These are phyloP conservation scores for Orthonyx spaldingii DNA, from an alignment of 2,113 vertebrate species.

Conservation along the genomic window DNA sequence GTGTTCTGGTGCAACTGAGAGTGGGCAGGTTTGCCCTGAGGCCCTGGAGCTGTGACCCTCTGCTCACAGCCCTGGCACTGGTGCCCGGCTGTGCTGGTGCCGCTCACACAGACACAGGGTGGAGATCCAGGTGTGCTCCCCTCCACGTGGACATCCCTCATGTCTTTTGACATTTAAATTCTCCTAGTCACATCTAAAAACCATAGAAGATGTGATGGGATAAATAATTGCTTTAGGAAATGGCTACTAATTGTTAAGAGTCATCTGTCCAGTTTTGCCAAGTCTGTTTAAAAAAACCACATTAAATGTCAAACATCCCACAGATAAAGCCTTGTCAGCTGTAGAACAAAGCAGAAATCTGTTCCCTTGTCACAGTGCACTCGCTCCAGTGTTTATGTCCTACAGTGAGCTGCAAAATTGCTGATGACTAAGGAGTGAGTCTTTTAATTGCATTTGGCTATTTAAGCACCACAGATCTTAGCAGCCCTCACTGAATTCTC, in stretches of 20 bases:
- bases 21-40: neutral
- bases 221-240: neutral
- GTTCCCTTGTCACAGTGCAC: constrained; percentile 34
- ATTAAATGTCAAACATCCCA: neutral
- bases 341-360: constrained; percentile 21
- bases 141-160: neutral
- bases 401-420: neutral
- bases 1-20: neutral
- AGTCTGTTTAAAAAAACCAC: neutral
- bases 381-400: neutral
- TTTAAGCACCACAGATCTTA: constrained; percentile 30
- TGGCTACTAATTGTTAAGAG: neutral
- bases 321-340: constrained; percentile 10
- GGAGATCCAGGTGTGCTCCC: neutral
- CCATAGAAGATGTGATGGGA: neutral
- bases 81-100: too few species aligned
- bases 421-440: constrained; percentile 44
- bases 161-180: neutral
- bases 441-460: constrained; percentile 43
- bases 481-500: constrained; percentile 14
- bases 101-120: neutral
- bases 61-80: neutral
- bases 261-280: neutral
- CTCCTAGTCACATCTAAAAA: neutral
- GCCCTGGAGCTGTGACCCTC: neutral